phyloP scores from a whole-genome alignment of 2,113 vertebrate species.

The Cynocephalus volans region DNA sequence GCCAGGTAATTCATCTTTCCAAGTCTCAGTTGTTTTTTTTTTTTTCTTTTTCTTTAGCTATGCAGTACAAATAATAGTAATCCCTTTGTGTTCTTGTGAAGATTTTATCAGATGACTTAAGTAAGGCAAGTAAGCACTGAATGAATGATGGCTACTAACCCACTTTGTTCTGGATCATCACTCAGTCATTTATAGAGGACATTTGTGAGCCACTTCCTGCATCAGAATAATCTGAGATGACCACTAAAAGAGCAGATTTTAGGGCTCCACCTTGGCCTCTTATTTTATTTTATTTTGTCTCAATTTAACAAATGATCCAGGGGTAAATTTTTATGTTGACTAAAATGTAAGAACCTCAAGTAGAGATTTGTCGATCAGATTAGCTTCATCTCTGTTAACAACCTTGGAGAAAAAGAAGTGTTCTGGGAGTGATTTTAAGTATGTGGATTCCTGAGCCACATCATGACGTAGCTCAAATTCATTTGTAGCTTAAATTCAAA shows the following conservation, averaged over 20 bases:
- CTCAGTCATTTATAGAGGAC: neutral
- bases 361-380: neutral
- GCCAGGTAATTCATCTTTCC: neutral
- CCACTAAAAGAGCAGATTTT: neutral
- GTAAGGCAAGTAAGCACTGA: neutral
- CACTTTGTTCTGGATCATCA: neutral
- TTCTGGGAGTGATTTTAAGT: neutral
- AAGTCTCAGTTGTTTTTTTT: neutral
- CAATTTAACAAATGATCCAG: neutral
- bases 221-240: neutral
- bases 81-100: neutral
- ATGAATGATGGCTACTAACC: neutral
- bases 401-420: neutral
- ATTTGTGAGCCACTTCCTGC: neutral
- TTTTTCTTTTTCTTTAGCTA: neutral
- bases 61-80: neutral
- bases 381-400: neutral
- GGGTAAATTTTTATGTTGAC: slow-evolving; percentile 16
- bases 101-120: slow-evolving; percentile 14
- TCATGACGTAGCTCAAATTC: neutral
- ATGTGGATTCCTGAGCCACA: neutral
- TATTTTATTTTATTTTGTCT: neutral
- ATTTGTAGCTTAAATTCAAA: neutral
- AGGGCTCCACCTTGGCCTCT: neutral
- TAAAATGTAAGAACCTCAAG: slow-evolving; percentile 11